Evolutionary conservation across 2,888 invertebrate genomes (phyloP).

Genomic region (Caenorhabditis sinica): DNA sequence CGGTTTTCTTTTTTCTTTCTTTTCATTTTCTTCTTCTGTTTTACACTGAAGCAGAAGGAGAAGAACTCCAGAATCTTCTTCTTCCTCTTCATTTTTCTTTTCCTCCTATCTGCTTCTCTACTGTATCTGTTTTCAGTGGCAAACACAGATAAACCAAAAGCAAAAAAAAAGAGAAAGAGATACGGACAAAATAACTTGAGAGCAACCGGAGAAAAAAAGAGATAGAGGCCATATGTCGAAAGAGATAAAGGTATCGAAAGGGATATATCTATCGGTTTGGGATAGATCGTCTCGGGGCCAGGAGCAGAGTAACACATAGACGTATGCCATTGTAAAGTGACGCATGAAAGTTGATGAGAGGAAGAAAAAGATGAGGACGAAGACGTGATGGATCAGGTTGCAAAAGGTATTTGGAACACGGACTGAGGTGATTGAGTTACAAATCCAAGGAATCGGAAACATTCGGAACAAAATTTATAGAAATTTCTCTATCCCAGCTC

Average conservation of each 20-base stretch:
- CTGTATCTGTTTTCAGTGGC: slow-evolving; percentile 50
- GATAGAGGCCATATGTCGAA: slow-evolving; percentile 51
- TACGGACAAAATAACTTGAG: slow-evolving; percentile 51
- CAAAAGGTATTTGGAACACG: slow-evolving; percentile 31
- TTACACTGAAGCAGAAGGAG: slow-evolving; percentile 32
- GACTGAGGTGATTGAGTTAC: slow-evolving; percentile 14
- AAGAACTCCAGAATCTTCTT: slow-evolving; percentile 26
- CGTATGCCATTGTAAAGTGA: slow-evolving; percentile 51
- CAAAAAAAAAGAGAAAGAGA: slow-evolving; percentile 27
- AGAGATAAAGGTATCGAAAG: slow-evolving; percentile 42
- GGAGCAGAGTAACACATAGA: slow-evolving; percentile 56
- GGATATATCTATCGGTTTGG: slow-evolving; percentile 12
- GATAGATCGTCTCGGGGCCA: slow-evolving; percentile 19
- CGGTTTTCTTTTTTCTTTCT: slow-evolving; percentile 25
- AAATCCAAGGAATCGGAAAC: slow-evolving; percentile 13
- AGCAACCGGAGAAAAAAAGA: slow-evolving; percentile 35
- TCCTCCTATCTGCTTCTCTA: slow-evolving; percentile 31
- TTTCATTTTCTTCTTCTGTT: slow-evolving; percentile 41
- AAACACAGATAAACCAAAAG: slow-evolving; percentile 50
- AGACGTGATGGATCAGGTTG: slow-evolving; percentile 28
- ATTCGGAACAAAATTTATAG: neutral
- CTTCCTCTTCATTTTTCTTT: slow-evolving; percentile 25
- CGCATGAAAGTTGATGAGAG: slow-evolving; percentile 38
- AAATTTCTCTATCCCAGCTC: neutral
- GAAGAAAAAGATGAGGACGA: slow-evolving; percentile 33